Evolutionary conservation across 2,888 invertebrate species (phyloP).

Genomic region (Listrodromus nycthemerus): DNA sequence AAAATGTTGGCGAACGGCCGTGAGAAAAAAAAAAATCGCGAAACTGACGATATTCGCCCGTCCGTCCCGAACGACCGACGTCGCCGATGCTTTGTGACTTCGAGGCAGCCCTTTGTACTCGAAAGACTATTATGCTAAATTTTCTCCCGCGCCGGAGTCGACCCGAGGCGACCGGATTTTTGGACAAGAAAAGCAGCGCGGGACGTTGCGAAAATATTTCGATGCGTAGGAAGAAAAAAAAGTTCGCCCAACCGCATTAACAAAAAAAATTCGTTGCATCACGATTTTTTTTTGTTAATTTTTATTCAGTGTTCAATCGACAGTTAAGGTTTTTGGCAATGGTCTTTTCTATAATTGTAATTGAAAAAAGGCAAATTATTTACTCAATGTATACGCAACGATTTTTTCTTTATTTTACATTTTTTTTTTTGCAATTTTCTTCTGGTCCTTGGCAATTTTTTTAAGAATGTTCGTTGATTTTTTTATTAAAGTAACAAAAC

Average conservation of each 20-base stretch:
- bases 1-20: not conserved
- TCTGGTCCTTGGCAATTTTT: too few relatives aligned
- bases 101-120: not conserved
- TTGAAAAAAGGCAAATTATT: too few relatives aligned
- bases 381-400: not conserved
- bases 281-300: not conserved
- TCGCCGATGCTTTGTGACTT: not conserved
- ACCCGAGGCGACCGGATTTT: not conserved
- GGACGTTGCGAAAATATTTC: not conserved
- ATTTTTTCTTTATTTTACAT: not conserved
- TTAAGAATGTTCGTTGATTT: not conserved
- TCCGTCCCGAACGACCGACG: not conserved
- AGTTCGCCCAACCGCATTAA: too few relatives aligned
- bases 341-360: too few relatives aligned
- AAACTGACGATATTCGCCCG: not conserved
- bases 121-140: not conserved
- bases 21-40: not conserved
- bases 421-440: not conserved
- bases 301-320: too few relatives aligned
- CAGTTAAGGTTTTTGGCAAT: not conserved
- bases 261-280: too few relatives aligned
- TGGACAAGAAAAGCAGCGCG: not conserved
- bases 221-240: too few relatives aligned
- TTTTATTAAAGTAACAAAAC: not conserved
- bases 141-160: not conserved